Evolutionary conservation across 2,888 invertebrate species (phyloP).

Genomic region (Caenorhabditis virilis): DNA sequence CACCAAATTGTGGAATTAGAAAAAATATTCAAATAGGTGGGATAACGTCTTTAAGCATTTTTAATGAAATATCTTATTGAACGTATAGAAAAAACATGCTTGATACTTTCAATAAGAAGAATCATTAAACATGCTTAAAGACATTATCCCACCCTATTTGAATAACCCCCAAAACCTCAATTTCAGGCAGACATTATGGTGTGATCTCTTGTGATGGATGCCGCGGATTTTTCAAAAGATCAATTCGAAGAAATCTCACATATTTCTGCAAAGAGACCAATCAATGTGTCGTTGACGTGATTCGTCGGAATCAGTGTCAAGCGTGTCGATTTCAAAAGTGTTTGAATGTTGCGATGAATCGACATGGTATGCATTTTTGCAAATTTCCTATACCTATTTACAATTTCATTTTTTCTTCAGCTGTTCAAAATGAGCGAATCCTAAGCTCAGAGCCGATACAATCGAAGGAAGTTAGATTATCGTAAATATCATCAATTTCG

Average conservation of each 20-base stretch:
- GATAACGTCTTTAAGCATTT: no score
- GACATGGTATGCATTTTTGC: slow-evolving; percentile 25
- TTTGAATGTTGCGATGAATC: slow-evolving; percentile 45
- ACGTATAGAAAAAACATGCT: no score
- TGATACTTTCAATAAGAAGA: no score
- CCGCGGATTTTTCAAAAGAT: slow-evolving; percentile 83
- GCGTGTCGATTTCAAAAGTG: slow-evolving; percentile 80
- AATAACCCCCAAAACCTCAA: no score
- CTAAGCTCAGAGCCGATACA: no score
- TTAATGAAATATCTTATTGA: no score
- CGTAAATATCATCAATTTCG: not conserved
- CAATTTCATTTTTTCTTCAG: slow-evolving; percentile 12
- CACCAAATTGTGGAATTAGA: not conserved
- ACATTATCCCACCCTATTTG: no score
- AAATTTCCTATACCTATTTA: not conserved
- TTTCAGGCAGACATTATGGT: slow-evolving; percentile 67
- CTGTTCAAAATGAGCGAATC: slow-evolving; percentile 34
- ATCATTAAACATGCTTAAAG: no score
- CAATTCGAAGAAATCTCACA: slow-evolving; percentile 75
- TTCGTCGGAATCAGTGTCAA: slow-evolving; percentile 89
- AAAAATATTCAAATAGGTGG: no score
- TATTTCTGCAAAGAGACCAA: slow-evolving; percentile 82
- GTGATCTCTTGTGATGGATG: slow-evolving; percentile 73
- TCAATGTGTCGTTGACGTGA: slow-evolving; percentile 86
- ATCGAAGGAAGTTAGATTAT: no score